A percentile compares a stretch with the other conserved stretches of the same genome.
phyloP scores from a whole-genome alignment of 2,888 invertebrate species.

The Pimpla rufipes region DNA sequence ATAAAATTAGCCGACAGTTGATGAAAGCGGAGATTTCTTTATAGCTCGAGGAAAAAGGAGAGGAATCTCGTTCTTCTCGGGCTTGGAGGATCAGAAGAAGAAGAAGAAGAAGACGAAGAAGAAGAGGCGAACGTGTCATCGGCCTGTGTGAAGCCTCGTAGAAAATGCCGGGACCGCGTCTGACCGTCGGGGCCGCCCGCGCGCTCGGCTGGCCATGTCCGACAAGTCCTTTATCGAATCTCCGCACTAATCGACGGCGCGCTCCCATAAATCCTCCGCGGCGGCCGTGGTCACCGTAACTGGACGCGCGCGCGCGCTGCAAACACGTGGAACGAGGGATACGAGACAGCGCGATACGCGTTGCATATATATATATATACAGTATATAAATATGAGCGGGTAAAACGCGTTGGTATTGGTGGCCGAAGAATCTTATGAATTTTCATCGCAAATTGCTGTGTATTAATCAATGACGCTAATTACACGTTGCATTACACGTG shows the following conservation, averaged over 20 bases:
- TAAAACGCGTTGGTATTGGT: neutral
- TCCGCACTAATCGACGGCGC: constrained; percentile 66
- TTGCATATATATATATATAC: constrained; percentile 4
- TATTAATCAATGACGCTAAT: constrained; percentile 67
- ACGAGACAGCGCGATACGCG: neutral
- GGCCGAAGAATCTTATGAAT: constrained; percentile 34
- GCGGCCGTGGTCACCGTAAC: constrained; percentile 48
- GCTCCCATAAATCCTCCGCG: constrained; percentile 62
- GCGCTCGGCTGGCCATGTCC: constrained; percentile 30
- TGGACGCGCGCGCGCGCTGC: constrained; percentile 40
- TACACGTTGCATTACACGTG: constrained; percentile 60
- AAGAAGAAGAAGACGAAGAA: neutral
- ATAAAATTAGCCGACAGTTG: constrained; percentile 8
- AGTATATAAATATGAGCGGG: neutral
- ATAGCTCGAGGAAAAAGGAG: constrained; percentile 11
- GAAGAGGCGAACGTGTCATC: constrained; percentile 40
- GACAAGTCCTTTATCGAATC: constrained; percentile 66
- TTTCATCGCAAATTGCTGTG: constrained; percentile 60
- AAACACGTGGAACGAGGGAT: constrained; percentile 32
- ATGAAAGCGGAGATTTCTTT: constrained; percentile 34
- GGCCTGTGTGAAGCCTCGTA: constrained; percentile 31
- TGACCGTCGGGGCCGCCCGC: constrained; percentile 6
- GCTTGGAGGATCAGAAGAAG: neutral
- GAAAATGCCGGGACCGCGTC: constrained; percentile 26
- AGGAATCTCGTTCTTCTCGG: neutral